phyloP scores from a whole-genome alignment of 53 echinoderm and acorn worm genomes.

The Pentamera pediparva region DNA sequence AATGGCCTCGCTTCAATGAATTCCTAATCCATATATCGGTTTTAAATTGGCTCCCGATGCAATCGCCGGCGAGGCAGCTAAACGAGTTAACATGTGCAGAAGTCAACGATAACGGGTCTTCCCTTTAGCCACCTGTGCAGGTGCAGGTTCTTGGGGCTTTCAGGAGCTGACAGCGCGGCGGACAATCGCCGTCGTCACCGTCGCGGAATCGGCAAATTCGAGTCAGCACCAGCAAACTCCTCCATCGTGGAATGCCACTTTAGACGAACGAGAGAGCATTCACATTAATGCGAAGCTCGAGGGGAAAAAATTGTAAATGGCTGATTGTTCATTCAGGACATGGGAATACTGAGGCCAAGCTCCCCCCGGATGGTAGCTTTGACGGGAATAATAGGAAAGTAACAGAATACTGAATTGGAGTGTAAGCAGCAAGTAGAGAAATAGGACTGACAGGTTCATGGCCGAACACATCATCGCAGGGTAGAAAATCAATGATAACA shows the following conservation, averaged over 20 bases:
- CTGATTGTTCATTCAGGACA: slow-evolving; percentile 18
- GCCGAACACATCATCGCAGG: too few relatives aligned
- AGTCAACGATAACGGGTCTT: slow-evolving; percentile 37
- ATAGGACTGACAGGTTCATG: slow-evolving; percentile 12
- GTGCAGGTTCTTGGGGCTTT: slow-evolving; percentile 31
- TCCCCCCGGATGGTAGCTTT: not conserved
- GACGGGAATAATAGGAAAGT: slow-evolving; percentile 3
- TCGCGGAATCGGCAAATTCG: too few relatives aligned
- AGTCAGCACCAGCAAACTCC: too few relatives aligned
- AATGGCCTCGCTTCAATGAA: slow-evolving; percentile 44
- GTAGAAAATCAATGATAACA: too few relatives aligned
- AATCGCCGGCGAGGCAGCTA: slow-evolving; percentile 34
- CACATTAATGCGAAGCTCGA: slow-evolving; percentile 3
- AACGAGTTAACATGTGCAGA: slow-evolving; percentile 46
- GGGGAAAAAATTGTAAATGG: not conserved
- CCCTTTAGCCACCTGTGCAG: slow-evolving; percentile 34
- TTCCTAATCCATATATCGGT: slow-evolving; percentile 40
- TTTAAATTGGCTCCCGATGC: slow-evolving; percentile 38
- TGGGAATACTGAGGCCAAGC: slow-evolving; percentile 20
- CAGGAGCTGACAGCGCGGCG: slow-evolving; percentile 33
- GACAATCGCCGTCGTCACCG: too few relatives aligned
- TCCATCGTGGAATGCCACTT: too few relatives aligned
- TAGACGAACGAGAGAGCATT: slow-evolving; percentile 12
- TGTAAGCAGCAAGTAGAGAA: not conserved
- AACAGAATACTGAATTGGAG: not conserved